These are phyloP conservation scores for Piprites chloris DNA, from an alignment of 2,113 vertebrate genomes.

Conservation along the genomic window DNA sequence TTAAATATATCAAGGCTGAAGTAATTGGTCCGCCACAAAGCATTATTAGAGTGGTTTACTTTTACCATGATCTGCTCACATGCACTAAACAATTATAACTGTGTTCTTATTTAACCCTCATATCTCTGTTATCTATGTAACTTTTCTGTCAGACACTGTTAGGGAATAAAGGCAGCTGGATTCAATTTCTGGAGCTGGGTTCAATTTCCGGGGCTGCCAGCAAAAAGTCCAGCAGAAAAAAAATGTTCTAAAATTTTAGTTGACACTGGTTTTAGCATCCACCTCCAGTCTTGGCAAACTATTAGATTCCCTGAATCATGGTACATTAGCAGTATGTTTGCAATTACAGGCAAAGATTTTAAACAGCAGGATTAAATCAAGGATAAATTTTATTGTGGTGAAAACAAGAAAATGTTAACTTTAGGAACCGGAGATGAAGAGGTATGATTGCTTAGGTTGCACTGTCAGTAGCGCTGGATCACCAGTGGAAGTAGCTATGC, in stretches of 20 bases:
- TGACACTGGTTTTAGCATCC: conserved; percentile 7
- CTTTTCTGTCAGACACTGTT: not conserved
- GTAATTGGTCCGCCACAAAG: not conserved
- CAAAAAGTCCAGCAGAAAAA: not conserved
- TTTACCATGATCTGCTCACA: not conserved
- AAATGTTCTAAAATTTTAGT: not conserved
- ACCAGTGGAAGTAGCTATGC: not conserved
- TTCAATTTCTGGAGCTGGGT: not conserved
- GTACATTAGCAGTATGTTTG: not conserved
- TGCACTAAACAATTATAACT: not conserved
- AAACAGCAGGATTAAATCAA: not conserved
- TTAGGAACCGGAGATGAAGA: not conserved
- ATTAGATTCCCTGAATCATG: not conserved
- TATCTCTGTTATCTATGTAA: not conserved
- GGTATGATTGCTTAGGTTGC: not conserved
- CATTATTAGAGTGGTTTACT: not conserved
- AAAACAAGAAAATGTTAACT: not conserved
- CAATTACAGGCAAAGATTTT: not conserved
- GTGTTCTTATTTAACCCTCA: not conserved
- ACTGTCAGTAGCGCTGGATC: not conserved
- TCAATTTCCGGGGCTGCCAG: not conserved
- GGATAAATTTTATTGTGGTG: not conserved
- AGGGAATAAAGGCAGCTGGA: not conserved
- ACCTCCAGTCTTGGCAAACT: not conserved
- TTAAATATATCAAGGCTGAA: conserved; percentile 10